These are phyloP conservation scores for Notamacropus eugenii DNA, from an alignment of 2,797 vertebrate genomes.

Conservation along the genomic window DNA sequence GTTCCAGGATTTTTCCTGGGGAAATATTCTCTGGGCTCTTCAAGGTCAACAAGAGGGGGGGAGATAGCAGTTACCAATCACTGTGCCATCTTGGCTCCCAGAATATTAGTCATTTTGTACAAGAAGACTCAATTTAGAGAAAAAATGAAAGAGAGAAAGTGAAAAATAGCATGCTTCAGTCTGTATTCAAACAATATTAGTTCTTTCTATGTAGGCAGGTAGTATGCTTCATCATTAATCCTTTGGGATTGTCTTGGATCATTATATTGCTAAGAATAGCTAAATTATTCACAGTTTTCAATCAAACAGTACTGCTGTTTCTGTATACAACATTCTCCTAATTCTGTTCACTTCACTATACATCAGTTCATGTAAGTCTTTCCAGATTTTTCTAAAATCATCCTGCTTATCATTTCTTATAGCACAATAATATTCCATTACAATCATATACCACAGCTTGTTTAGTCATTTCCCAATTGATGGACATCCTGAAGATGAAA, in stretches of 20 bases:
- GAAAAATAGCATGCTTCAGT: neutral
- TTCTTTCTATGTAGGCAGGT: neutral
- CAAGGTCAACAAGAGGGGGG: too few relatives aligned
- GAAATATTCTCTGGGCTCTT: too few relatives aligned
- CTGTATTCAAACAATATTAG: neutral
- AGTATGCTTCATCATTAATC: neutral
- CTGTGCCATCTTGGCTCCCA: too few relatives aligned
- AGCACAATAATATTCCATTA: neutral
- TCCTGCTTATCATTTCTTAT: neutral
- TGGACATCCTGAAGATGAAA: neutral
- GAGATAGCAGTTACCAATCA: too few relatives aligned
- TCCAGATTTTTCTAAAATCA: neutral
- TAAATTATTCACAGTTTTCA: neutral
- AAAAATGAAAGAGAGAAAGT: neutral
- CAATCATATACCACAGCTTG: neutral
- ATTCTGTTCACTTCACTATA: neutral
- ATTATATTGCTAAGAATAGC: neutral
- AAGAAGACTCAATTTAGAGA: neutral
- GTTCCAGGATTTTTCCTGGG: too few relatives aligned
- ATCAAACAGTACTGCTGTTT: neutral
- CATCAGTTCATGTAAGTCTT: neutral
- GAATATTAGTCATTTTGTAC: neutral
- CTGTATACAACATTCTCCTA: neutral
- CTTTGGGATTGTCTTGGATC: neutral
- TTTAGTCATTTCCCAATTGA: neutral